phyloP scores from a whole-genome alignment of 2,797 vertebrate species.

The Columba guinea region DNA sequence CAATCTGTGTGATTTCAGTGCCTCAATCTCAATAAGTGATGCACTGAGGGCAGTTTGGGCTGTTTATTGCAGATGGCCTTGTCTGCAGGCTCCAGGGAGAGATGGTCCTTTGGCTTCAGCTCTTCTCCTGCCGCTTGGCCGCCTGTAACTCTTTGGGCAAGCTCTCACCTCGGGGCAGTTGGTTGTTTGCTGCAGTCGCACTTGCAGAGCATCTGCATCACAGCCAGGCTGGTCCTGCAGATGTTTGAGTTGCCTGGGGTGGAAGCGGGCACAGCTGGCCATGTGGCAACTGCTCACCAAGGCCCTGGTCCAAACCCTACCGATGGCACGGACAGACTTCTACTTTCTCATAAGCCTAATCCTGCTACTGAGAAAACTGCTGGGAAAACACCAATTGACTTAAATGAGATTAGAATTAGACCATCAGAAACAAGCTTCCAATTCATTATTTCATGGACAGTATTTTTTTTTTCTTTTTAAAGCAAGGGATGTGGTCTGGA shows the following conservation, averaged over 20 bases:
- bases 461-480: neutral
- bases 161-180: neutral
- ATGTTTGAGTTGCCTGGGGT: neutral
- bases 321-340: accelerated
- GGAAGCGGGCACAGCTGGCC: neutral
- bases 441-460: neutral
- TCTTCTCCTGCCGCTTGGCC: neutral
- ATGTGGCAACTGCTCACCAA: neutral
- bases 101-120: neutral
- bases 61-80: neutral
- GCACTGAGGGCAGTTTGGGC: neutral
- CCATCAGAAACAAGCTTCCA: constrained; percentile 23
- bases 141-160: neutral
- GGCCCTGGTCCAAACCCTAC: neutral
- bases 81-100: neutral
- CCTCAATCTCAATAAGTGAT: neutral
- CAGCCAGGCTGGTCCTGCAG: neutral
- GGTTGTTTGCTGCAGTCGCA: neutral
- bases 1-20: neutral
- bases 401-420: neutral
- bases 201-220: accelerated
- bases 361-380: neutral
- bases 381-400: constrained; percentile 4
- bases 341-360: neutral
- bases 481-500: constrained; percentile 54